Evolutionary conservation across 2,888 invertebrate genomes (phyloP), one percentile per base, ranked within the genome.

Genomic region (Sinopyrophorus schimmeli): DNA sequence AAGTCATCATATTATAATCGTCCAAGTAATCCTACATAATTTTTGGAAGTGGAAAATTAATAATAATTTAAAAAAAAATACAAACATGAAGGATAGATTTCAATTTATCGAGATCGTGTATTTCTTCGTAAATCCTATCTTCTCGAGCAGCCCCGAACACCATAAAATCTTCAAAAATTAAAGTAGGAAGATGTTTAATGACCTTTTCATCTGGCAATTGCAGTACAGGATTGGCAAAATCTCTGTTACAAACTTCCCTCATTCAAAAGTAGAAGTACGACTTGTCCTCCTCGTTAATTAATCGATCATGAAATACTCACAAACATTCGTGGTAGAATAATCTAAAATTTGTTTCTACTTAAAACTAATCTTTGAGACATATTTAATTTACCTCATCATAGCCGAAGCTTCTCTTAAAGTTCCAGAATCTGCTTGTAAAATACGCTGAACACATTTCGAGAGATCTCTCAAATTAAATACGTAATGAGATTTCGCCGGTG

Each of bases 251-350:
- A 7, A 83, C 79, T 9, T 78, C 79, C 27, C 78, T 75, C 76
- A 94, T 82, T 9, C 91, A 74, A 28, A 79, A 78, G 65, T 84
- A 87, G 64, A 95, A 89, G 70, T 90, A 86, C 14, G 77, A 80
- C 68, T 91, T 87, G 70, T 96, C 95, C 58, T 88, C 81, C 9
- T 80, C 72, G 66, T 92, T 90, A 44, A 89, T 86, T 12, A 96
- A 75, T 1, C 94, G 86, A 70, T 95, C 95, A 72, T 92, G 92
- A 70, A 93, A 95, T 1, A 94, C 93, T 15, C 95, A 80, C 43
- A 92, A 80, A 47, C 92, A 89, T 74, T 96, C 95, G 68, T 96
- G 95, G 59, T 89, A 92, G 76, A 93, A 95, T 5, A 96, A 74
- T 58, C 92, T 87, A 63, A 2, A 73, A 20, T 5, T 5, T 34